Conservation (phyloP, 2,797 vertebrate species). For the Eremophila alpestris region DNA sequence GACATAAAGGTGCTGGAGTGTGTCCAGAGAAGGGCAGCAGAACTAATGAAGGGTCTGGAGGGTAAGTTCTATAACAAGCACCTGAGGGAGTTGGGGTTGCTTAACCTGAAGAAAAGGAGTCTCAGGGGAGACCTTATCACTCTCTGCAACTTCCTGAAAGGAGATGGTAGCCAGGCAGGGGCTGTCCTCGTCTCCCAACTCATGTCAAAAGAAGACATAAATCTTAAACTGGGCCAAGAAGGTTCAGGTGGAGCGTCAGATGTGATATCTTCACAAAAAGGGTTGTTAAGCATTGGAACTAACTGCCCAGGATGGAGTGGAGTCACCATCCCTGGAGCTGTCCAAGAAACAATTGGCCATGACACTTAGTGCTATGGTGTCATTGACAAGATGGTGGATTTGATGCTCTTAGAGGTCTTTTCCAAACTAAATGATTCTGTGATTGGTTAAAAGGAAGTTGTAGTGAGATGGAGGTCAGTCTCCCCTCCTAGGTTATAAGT, state of each 20-base stretch:
- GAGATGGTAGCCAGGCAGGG: not conserved
- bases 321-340: not conserved
- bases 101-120: not conserved
- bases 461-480: rapidly evolving
- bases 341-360: not conserved
- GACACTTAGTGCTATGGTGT: not conserved
- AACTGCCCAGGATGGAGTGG: rapidly evolving
- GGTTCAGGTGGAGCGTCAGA: not conserved
- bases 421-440: not conserved
- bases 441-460: not conserved
- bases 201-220: not conserved
- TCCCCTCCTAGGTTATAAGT: not conserved
- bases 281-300: rapidly evolving
- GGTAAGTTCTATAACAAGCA: rapidly evolving
- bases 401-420: not conserved
- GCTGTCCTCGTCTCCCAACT: rapidly evolving
- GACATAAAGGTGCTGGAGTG: rapidly evolving
- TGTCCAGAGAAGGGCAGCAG: not conserved
- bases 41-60: not conserved
- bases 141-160: not conserved
- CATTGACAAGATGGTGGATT: not conserved
- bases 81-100: not conserved
- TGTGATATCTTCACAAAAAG: not conserved
- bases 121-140: rapidly evolving
- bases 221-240: not conserved